These are phyloP conservation scores for Disparrhopalites patrizii DNA, from an alignment of 2,888 invertebrate species.

Conservation along the genomic window DNA sequence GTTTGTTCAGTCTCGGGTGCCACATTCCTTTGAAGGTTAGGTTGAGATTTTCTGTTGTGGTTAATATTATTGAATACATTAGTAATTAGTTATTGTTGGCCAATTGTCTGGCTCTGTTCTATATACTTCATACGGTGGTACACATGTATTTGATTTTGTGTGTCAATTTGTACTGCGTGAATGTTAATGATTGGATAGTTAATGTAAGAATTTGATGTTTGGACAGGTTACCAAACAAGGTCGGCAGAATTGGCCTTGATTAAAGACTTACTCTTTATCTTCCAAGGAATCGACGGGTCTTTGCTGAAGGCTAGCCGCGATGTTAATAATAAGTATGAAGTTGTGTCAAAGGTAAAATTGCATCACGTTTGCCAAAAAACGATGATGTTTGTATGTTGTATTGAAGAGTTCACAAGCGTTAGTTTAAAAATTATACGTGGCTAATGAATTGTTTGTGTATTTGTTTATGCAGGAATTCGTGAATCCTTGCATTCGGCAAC, in stretches of 20 bases:
- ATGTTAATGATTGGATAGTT: neutral
- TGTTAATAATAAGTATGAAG: slow-evolving; percentile 48
- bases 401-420: neutral
- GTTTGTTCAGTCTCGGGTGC: slow-evolving; percentile 12
- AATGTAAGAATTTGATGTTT: neutral
- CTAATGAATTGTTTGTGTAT: neutral
- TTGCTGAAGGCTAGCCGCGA: slow-evolving; percentile 62
- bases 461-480: slow-evolving; percentile 45
- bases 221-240: slow-evolving; percentile 20
- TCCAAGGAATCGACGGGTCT: slow-evolving; percentile 83
- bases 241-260: slow-evolving; percentile 51
- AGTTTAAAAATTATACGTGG: neutral
- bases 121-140: no score
- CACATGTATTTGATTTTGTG: no score
- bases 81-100: no score
- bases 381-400: neutral
- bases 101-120: no score
- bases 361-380: neutral
- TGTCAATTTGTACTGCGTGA: neutral
- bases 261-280: slow-evolving; percentile 72
- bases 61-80: no score
- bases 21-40: slow-evolving; percentile 22
- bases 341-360: slow-evolving; percentile 47
- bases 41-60: neutral
- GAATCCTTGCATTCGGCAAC: slow-evolving; percentile 59